Evolutionary conservation across 1,140 invertebrate genomes (phyloP).

Genomic region (Drosophila biarmipes): DNA sequence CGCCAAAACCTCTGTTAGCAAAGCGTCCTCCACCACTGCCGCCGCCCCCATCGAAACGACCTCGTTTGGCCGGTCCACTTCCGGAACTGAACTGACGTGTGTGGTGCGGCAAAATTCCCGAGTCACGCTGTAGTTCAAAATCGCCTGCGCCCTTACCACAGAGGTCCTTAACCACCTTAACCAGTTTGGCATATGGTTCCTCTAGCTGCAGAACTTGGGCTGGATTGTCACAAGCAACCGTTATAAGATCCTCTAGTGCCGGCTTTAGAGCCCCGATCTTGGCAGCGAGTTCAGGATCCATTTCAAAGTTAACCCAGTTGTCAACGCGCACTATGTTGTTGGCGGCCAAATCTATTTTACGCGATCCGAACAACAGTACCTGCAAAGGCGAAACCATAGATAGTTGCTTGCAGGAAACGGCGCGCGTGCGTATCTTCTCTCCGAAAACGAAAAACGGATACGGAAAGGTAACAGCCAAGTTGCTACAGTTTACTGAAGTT

Average conservation of each 20-base stretch:
- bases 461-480: constrained; percentile 92
- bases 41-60: constrained; percentile 40
- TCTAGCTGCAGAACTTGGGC: constrained; percentile 87
- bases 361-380: constrained; percentile 94
- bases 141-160: constrained; percentile 91
- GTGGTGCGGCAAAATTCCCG: constrained; percentile 79
- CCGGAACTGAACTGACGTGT: constrained; percentile 59
- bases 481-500: constrained; percentile 97
- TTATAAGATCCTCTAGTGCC: constrained; percentile 93
- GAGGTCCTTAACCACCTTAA: constrained; percentile 88
- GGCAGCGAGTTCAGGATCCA: constrained; percentile 91
- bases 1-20: constrained; percentile 50
- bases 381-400: constrained; percentile 98
- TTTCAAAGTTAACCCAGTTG: constrained; percentile 96
- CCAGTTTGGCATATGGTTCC: constrained; percentile 86
- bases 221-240: constrained; percentile 91
- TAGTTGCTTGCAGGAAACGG: constrained; percentile 98
- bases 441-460: constrained; percentile 99
- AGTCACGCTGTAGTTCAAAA: constrained; percentile 87
- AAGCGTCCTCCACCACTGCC: constrained; percentile 66
- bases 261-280: constrained; percentile 94
- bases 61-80: constrained; percentile 51
- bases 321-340: constrained; percentile 91
- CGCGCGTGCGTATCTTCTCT: constrained; percentile 98
- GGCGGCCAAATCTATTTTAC: constrained; percentile 92